Conservation (phyloP, 2,113 vertebrate genomes). For the Trematomus loennbergii region DNA sequence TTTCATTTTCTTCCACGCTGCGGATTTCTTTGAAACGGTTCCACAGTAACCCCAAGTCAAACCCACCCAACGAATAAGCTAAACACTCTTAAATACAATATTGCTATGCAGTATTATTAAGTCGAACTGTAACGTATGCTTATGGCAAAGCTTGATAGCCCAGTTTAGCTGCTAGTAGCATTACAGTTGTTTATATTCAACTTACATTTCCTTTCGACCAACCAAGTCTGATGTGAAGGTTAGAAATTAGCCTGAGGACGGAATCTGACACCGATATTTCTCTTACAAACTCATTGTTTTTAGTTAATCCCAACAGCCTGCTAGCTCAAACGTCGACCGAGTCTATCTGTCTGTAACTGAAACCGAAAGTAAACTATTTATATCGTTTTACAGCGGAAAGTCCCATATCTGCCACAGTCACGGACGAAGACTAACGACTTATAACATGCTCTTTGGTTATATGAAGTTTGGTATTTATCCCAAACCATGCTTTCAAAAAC, state of each 20-base stretch:
- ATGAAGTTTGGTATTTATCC: background rate
- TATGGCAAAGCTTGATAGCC: background rate
- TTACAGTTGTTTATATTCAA: background rate
- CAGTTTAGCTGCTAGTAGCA: rapidly evolving
- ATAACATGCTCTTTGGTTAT: background rate
- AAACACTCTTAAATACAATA: background rate
- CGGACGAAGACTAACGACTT: background rate
- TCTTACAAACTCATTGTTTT: rapidly evolving
- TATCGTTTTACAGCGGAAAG: constrained; percentile 8
- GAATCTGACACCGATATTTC: background rate
- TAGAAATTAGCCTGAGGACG: background rate
- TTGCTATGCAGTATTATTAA: rapidly evolving
- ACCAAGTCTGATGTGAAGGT: rapidly evolving
- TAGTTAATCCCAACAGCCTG: background rate
- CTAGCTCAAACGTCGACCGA: rapidly evolving
- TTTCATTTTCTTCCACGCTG: constrained; percentile 44
- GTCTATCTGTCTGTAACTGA: background rate
- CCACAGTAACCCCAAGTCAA: rapidly evolving
- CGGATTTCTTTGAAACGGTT: constrained; percentile 46
- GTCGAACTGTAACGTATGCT: background rate
- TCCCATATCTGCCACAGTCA: background rate
- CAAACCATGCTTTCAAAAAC: background rate
- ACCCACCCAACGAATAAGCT: background rate
- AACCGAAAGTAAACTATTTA: constrained; percentile 56
- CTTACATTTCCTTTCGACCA: constrained; percentile 9